Evolutionary conservation across 2,113 vertebrate genomes (phyloP).

Genomic region (Emydocephalus ijimae): DNA sequence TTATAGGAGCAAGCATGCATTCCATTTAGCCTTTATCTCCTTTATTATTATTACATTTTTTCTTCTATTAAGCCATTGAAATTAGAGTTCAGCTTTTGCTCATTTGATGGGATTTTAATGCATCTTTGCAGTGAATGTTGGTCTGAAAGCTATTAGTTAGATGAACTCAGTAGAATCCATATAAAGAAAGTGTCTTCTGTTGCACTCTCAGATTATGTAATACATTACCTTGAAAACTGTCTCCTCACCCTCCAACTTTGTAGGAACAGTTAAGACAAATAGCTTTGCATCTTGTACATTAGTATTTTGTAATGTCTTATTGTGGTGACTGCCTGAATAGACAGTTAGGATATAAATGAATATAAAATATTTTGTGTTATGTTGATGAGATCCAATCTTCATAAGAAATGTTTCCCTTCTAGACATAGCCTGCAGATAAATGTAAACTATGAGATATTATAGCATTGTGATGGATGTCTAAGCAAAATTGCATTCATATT

Average conservation of each 20-base stretch:
- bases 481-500: not conserved
- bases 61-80: slow-evolving; percentile 21
- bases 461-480: not conserved
- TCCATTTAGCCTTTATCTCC: slow-evolving; percentile 30
- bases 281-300: not conserved
- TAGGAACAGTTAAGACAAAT: not conserved
- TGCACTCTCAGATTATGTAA: not conserved
- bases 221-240: not conserved
- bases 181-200: not conserved
- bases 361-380: not conserved
- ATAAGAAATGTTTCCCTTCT: not conserved
- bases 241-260: not conserved
- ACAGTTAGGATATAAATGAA: not conserved
- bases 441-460: not conserved
- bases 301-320: not conserved
- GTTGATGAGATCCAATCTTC: not conserved
- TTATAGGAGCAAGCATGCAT: slow-evolving; percentile 42
- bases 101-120: not conserved
- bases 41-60: slow-evolving; percentile 6
- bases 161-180: not conserved
- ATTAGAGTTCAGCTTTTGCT: not conserved
- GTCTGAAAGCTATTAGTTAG: not conserved
- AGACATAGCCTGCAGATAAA: not conserved
- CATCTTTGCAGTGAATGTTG: not conserved
- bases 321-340: not conserved